These are phyloP conservation scores for Urocolius indicus DNA, from an alignment of 2,113 vertebrate genomes.

Conservation along the genomic window DNA sequence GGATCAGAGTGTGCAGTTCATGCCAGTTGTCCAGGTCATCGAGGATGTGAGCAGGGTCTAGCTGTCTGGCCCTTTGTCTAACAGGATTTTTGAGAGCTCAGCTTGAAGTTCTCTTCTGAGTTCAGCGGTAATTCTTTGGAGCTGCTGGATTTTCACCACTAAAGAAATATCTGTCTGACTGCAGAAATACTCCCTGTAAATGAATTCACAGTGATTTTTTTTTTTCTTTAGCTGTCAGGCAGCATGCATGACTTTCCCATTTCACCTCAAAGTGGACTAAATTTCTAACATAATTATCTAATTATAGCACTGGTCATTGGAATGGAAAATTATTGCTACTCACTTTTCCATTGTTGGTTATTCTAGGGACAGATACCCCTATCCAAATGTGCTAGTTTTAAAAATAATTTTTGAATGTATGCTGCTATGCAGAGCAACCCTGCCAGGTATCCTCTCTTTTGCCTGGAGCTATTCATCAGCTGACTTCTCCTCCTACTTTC, in stretches of 20 bases:
- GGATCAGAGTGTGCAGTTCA: not conserved
- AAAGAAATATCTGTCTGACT: not conserved
- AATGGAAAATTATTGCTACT: conserved; percentile 23
- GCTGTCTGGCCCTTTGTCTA: not conserved
- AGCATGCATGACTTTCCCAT: not conserved
- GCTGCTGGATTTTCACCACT: not conserved
- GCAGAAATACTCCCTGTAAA: not conserved
- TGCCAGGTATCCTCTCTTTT: conserved; percentile 18
- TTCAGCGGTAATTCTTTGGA: not conserved
- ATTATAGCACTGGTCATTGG: conserved; percentile 15
- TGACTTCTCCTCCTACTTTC: not conserved
- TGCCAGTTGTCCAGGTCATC: not conserved
- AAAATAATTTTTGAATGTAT: conserved; percentile 2
- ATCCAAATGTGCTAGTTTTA: not conserved
- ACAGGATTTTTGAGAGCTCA: not conserved
- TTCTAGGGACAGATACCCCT: not conserved
- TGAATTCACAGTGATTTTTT: not conserved
- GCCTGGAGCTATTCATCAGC: not conserved
- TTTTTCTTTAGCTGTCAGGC: not conserved
- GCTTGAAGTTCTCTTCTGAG: not conserved
- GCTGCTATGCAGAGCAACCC: not conserved
- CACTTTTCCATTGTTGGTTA: not conserved
- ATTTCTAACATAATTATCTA: conserved; percentile 31
- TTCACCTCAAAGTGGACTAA: conserved; percentile 3
- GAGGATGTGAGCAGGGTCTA: too few species aligned